phyloP scores from a whole-genome alignment of 2,888 invertebrate genomes.

The Linyphia triangularis region DNA sequence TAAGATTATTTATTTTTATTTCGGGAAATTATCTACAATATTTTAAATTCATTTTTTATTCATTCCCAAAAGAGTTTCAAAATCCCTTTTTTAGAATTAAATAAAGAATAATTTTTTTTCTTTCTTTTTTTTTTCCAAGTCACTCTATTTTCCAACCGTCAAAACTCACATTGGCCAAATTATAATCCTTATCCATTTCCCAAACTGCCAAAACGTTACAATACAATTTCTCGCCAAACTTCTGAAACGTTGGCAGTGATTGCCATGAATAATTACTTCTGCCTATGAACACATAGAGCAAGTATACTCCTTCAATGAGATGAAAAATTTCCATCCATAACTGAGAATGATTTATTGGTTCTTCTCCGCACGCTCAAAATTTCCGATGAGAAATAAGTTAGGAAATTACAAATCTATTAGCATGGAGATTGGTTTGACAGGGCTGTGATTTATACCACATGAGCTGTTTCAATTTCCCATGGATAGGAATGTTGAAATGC shows the following conservation, averaged over 20 bases:
- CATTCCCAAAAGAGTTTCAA: too few species aligned
- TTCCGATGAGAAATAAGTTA: not conserved
- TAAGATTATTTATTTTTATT: too few species aligned
- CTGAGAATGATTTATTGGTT: not conserved
- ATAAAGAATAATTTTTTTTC: too few species aligned
- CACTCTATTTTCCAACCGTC: too few species aligned
- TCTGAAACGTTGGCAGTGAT: not conserved
- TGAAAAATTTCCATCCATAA: constrained; percentile 13
- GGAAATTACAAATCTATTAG: constrained; percentile 30
- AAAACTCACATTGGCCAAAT: too few species aligned
- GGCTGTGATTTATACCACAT: constrained; percentile 3
- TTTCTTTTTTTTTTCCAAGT: too few species aligned
- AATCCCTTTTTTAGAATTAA: too few species aligned
- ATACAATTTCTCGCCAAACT: too few species aligned
- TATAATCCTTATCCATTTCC: too few species aligned
- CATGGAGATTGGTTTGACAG: constrained; percentile 27
- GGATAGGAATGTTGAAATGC: not conserved
- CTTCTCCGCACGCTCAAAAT: not conserved
- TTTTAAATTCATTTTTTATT: too few species aligned
- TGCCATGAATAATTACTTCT: not conserved
- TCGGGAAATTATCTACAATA: too few species aligned
- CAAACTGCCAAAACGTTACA: too few species aligned
- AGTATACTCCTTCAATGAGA: not conserved
- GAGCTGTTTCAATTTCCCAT: not conserved
- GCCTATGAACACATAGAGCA: not conserved